Percentiles rank a stretch among this genome's conserved stretches.
phyloP scores from a whole-genome alignment of 1,140 invertebrate species.

The Trichonephila inaurata region DNA sequence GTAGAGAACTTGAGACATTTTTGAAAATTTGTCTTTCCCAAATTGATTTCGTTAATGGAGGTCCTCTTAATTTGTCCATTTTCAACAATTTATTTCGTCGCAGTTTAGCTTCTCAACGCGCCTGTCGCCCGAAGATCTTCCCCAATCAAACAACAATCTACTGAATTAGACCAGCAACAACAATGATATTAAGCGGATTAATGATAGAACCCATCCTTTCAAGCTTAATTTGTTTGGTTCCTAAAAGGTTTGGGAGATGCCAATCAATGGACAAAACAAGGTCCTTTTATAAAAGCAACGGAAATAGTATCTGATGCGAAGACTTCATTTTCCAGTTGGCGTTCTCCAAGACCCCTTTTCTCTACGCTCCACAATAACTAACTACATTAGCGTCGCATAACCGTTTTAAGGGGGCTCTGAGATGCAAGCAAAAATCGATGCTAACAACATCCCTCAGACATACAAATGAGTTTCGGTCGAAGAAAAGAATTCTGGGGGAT shows the following conservation, averaged over 20 bases:
- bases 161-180: background rate
- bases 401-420: constrained; percentile 58
- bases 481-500: constrained; percentile 28
- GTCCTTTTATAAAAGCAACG: background rate
- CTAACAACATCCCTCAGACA: constrained; percentile 65
- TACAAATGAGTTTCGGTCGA: constrained; percentile 60
- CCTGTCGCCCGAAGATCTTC: background rate
- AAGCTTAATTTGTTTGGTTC: constrained; percentile 10
- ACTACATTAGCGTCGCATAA: constrained; percentile 72
- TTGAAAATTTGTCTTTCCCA: no score
- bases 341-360: background rate
- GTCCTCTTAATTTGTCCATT: background rate
- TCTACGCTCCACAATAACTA: constrained; percentile 54
- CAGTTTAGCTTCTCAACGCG: background rate
- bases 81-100: background rate
- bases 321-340: constrained; percentile 13
- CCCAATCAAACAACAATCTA: constrained; percentile 1
- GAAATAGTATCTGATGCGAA: background rate
- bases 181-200: background rate
- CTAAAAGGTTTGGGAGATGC: background rate
- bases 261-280: constrained; percentile 6
- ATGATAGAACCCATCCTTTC: background rate
- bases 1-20: no score
- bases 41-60: no score
- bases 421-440: constrained; percentile 62